Evolutionary conservation across 2,888 invertebrate genomes (phyloP).

Genomic region (Amiota communis): DNA sequence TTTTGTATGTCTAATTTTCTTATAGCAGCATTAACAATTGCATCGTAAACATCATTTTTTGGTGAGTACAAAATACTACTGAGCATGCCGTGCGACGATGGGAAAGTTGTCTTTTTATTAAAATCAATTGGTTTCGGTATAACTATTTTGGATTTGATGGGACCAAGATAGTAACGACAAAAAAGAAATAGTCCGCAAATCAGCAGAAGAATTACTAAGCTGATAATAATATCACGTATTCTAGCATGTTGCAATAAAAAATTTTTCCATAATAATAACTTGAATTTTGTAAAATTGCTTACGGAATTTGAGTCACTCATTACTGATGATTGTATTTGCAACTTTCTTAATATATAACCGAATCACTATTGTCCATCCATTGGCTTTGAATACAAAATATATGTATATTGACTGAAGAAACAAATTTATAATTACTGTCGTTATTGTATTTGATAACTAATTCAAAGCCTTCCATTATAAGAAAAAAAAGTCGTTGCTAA

Average conservation of each 20-base stretch:
- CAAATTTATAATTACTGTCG: too few species aligned
- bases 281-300: constrained; percentile 5
- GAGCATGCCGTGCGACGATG: neutral
- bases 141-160: too few species aligned
- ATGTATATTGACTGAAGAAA: too few species aligned
- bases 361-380: too few species aligned
- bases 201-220: neutral
- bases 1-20: neutral
- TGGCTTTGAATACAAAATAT: too few species aligned
- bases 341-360: too few species aligned
- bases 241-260: neutral
- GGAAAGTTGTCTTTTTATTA: neutral
- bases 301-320: neutral
- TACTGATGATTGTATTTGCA: too few species aligned
- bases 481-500: too few species aligned
- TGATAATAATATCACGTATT: neutral
- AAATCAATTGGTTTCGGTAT: neutral
- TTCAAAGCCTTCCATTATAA: too few species aligned
- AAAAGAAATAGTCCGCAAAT: neutral
- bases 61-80: neutral
- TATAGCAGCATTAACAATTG: neutral
- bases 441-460: too few species aligned
- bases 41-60: neutral
- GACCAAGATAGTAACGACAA: too few species aligned
- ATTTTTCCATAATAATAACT: constrained; percentile 5